Base-by-base conservation (phyloP, 1,140 invertebrate species). In the Dinoponera quadriceps region DNA sequence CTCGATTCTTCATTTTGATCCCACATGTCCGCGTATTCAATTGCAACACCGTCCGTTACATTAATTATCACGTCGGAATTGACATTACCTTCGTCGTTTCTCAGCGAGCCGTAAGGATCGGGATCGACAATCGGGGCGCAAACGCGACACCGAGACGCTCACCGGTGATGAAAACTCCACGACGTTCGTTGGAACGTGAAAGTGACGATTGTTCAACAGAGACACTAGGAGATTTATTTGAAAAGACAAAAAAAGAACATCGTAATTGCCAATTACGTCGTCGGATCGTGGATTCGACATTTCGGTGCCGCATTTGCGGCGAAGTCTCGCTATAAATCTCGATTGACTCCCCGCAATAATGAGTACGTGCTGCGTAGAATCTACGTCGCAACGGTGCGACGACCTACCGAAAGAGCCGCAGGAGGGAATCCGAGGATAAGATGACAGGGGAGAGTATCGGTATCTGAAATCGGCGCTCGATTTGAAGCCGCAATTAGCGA, bases 1-100 rank as follows among this genome's bases (percentile, higher is more conserved):
- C 80, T 81, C 25, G 54, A 66, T 66, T 81, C 69, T 38, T 77
- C 55, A 4, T 57, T 78, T 44, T 44, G 29, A 33, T 38, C 55
- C 63, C 22, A 68, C 18, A 25, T 20, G 29, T 69, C 25, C 54
- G 13, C 18, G n/a, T n/a, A n/a, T 9, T 44, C 11, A 44, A 44
- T 44, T 63, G 14, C 5, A n/a, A 29, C n/a, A n/a, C 54, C n/a
- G n/a, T 72, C 33, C 59, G 16, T 33, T 65, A 44, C 27, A 2
- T 77, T 59, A 48, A 27, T 54, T 65, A 65, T 65, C 22, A n/a
- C 57, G 57, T 11, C 1, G 44, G 2, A 66, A 77, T 77, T 77
- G 44, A 66, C 73, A n/a, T 65, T 65, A 14, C 18, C 25, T 54
- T 3, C 18, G 5, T 54, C 16, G 25, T 44, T 59, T 68, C 27